A percentile compares a stretch with the other conserved stretches of the same genome.
phyloP scores from a whole-genome alignment of 2,888 invertebrate genomes.

The Pristionchus arcanus region DNA sequence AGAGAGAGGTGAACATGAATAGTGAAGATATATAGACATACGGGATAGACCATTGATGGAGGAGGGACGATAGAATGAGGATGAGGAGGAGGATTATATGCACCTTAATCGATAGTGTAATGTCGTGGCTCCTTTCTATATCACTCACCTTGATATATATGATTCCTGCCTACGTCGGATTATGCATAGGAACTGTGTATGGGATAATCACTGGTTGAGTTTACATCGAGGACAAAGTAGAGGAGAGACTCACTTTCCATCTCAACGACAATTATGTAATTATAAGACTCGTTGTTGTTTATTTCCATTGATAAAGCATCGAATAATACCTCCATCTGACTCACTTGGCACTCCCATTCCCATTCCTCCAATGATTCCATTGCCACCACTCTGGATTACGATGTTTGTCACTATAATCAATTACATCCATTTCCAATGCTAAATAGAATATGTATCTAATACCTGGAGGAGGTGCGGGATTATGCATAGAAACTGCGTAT shows the following conservation, averaged over 20 bases:
- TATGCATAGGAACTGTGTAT: constrained; percentile 23
- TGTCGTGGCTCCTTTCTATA: not conserved
- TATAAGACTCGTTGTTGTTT: not conserved
- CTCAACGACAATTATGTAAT: not conserved
- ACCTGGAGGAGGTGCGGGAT: constrained; percentile 11
- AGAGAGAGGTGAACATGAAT: not conserved
- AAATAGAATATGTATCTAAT: not conserved
- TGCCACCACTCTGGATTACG: constrained; percentile 17
- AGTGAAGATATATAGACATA: not conserved
- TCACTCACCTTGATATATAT: constrained; percentile 37
- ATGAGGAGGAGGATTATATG: too few species aligned
- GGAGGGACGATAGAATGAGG: not conserved
- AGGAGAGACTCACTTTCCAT: constrained; percentile 5
- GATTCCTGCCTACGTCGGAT: not conserved
- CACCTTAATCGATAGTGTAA: not conserved
- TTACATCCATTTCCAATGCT: not conserved
- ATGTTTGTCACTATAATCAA: constrained; percentile 28
- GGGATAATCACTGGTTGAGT: constrained; percentile 31
- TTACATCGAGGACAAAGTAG: constrained; percentile 45
- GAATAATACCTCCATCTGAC: not conserved
- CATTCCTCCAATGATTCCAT: not conserved
- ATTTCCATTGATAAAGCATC: not conserved
- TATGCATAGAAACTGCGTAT: constrained; percentile 23
- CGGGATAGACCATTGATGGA: not conserved
- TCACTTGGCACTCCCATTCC: not conserved